Evolutionary conservation across 2,113 vertebrate genomes (phyloP).

Genomic region (Cromileptes altivelis): DNA sequence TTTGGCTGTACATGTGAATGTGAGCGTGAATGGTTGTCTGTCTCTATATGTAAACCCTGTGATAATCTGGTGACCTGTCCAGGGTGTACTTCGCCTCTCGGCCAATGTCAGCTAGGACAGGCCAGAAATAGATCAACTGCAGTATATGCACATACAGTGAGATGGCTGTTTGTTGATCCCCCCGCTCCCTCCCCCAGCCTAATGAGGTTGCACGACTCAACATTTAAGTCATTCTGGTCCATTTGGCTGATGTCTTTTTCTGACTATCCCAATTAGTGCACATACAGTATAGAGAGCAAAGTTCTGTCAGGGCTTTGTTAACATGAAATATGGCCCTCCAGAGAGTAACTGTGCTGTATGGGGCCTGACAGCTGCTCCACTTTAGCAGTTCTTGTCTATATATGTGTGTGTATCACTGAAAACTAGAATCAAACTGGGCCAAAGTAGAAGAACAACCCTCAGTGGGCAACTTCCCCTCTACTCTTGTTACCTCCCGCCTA

Average conservation of each 20-base stretch:
- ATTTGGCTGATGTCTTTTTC: constrained; percentile 6
- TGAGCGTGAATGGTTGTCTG: no score
- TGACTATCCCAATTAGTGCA: constrained; percentile 35
- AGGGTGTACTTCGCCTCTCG: no score
- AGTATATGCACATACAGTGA: not conserved
- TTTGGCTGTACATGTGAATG: no score
- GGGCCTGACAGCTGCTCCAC: constrained; percentile 59
- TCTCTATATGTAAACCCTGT: no score
- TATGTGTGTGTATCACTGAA: constrained; percentile 12
- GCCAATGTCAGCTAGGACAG: no score
- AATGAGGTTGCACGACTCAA: not conserved
- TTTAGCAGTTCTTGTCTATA: constrained; percentile 31
- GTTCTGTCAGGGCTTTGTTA: constrained; percentile 50
- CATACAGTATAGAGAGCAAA: constrained; percentile 11
- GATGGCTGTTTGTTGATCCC: not conserved
- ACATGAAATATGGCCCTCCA: constrained; percentile 45
- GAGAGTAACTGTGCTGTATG: constrained; percentile 43
- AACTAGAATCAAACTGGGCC: constrained; percentile 62
- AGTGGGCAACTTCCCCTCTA: not conserved
- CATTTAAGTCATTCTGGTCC: constrained; percentile 12
- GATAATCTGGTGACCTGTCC: no score
- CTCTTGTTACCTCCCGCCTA: constrained; percentile 10
- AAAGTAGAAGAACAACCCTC: constrained; percentile 40
- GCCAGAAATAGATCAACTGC: not conserved
- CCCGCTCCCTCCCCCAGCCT: not conserved